Evolutionary conservation across 2,797 vertebrate species (phyloP).

Genomic region (Darevskia nairensis): DNA sequence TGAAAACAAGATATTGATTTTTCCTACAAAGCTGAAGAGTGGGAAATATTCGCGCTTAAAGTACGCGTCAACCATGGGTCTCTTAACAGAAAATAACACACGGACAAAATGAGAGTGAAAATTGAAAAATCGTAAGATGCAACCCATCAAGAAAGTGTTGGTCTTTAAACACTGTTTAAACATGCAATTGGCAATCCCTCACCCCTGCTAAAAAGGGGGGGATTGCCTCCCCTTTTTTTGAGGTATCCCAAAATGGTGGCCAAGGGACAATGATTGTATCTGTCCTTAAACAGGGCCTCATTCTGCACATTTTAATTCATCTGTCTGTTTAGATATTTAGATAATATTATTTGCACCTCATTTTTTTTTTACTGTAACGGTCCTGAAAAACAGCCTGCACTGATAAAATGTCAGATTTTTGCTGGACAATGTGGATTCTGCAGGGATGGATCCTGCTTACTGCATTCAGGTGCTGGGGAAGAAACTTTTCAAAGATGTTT

Average conservation of each 20-base stretch:
- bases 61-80: constrained; percentile 56
- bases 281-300: neutral
- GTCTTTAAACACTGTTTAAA: neutral
- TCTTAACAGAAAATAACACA: neutral
- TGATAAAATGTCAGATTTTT: neutral
- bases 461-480: neutral
- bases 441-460: neutral
- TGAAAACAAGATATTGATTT: constrained; percentile 85
- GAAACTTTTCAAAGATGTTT: neutral
- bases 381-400: neutral
- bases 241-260: neutral
- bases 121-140: neutral
- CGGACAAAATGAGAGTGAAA: neutral
- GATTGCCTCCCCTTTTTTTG: neutral
- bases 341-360: neutral
- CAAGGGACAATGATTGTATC: neutral
- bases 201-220: too few relatives aligned
- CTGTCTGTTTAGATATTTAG: neutral
- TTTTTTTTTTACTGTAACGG: neutral
- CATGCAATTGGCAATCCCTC: neutral
- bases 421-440: neutral
- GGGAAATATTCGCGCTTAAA: constrained; percentile 67
- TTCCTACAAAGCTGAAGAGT: constrained; percentile 68
- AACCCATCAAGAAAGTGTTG: too few relatives aligned
- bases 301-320: too few relatives aligned